Percentiles rank a stretch among this genome's conserved stretches.
Evolutionary conservation across 2,113 vertebrate species (phyloP).

Genomic region (Dipodomys ordii): DNA sequence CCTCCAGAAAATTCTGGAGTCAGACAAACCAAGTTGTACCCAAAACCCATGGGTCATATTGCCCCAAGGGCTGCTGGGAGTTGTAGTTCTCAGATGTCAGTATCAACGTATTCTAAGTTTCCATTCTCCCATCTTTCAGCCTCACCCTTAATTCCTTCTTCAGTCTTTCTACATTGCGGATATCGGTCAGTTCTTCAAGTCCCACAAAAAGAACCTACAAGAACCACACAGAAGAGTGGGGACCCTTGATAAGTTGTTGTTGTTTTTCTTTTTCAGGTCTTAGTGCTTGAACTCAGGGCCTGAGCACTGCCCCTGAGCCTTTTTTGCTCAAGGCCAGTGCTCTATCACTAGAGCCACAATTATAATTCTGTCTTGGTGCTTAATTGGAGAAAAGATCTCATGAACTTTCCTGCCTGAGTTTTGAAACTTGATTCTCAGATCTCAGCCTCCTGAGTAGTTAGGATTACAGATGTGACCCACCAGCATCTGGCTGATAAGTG

Average conservation of each 20-base stretch:
- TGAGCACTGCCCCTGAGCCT: no score
- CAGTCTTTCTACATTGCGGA: constrained; percentile 93
- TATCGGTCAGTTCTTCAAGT: constrained; percentile 90
- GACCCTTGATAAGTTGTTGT: no score
- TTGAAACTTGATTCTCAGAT: no score
- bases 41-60: neutral
- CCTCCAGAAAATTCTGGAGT: neutral
- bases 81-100: neutral
- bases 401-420: no score
- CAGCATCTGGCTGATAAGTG: neutral
- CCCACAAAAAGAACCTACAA: constrained; percentile 91
- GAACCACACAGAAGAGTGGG: neutral
- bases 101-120: neutral
- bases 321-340: no score
- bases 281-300: no score
- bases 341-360: no score
- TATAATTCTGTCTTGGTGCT: no score
- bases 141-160: constrained; percentile 92
- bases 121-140: neutral
- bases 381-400: no score
- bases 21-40: neutral
- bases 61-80: neutral
- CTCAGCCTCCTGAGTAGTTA: no score
- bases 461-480: no score
- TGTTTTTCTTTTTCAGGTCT: no score